Evolutionary conservation across 2,113 vertebrate genomes (phyloP).

Genomic region (Megalops atlanticus): DNA sequence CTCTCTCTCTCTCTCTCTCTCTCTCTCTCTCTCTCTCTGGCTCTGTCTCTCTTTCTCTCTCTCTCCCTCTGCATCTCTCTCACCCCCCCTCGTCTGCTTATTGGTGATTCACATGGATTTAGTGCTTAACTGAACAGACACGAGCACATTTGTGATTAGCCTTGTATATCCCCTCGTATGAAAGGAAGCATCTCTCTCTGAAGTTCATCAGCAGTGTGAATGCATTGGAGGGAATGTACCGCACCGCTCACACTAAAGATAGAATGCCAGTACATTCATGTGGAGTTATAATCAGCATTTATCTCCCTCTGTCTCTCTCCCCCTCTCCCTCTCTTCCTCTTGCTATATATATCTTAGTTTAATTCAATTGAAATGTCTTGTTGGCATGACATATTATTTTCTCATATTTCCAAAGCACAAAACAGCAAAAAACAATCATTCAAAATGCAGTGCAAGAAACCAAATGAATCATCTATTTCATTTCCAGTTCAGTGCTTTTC

Average conservation of each 20-base stretch:
- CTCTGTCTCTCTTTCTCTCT: not conserved
- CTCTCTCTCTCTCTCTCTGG: not conserved
- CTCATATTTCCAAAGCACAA: too few species aligned
- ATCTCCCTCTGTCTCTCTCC: not conserved
- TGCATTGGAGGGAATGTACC: not conserved
- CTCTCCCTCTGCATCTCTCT: not conserved
- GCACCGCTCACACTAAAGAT: not conserved
- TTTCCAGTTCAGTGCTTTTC: too few species aligned
- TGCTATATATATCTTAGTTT: too few species aligned
- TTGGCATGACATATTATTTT: too few species aligned
- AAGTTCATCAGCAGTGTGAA: not conserved
- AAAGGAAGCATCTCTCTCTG: not conserved
- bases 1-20: slow-evolving; percentile 1
- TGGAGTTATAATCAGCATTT: not conserved
- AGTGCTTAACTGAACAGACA: not conserved
- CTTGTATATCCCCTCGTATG: not conserved
- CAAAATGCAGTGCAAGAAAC: too few species aligned
- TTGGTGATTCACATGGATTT: not conserved
- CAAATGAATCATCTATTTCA: too few species aligned
- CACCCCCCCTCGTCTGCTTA: not conserved
- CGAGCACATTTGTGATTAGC: not conserved
- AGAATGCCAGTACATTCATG: not conserved
- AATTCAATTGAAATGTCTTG: too few species aligned
- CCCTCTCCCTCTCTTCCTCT: not conserved
- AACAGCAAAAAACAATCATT: too few species aligned